These are phyloP conservation scores for Zaprionus davidi DNA, from an alignment of 1,140 invertebrate genomes.

Conservation along the genomic window DNA sequence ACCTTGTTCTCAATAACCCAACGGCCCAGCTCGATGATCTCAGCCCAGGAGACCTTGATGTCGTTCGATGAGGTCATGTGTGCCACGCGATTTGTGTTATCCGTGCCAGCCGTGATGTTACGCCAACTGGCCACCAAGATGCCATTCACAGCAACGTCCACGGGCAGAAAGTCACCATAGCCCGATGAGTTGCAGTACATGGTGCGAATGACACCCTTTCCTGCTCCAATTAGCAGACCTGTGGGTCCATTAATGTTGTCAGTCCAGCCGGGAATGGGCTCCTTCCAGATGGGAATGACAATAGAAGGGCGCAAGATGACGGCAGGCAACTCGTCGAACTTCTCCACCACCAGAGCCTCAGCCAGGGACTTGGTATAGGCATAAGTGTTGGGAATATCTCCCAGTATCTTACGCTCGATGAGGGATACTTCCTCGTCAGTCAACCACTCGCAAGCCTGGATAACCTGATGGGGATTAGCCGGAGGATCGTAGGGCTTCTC, in stretches of 20 bases:
- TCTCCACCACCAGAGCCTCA: slow-evolving; percentile 92
- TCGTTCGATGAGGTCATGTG: slow-evolving; percentile 91
- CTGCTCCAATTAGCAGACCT: slow-evolving; percentile 87
- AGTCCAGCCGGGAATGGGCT: slow-evolving; percentile 95
- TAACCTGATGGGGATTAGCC: slow-evolving; percentile 94
- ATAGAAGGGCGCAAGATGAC: slow-evolving; percentile 96
- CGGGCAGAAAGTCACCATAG: slow-evolving; percentile 89
- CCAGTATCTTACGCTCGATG: slow-evolving; percentile 88
- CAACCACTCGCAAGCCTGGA: slow-evolving; percentile 95
- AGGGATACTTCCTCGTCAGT: slow-evolving; percentile 90
- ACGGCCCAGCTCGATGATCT: slow-evolving; percentile 94
- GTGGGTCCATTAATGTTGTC: slow-evolving; percentile 96
- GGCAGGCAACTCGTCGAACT: slow-evolving; percentile 90
- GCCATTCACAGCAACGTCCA: slow-evolving; percentile 91
- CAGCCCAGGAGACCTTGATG: slow-evolving; percentile 92
- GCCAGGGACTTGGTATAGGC: slow-evolving; percentile 96
- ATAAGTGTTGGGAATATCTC: slow-evolving; percentile 94
- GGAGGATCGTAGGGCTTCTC: slow-evolving; percentile 93
- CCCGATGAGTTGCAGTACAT: slow-evolving; percentile 87
- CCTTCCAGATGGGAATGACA: slow-evolving; percentile 92
- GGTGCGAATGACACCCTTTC: slow-evolving; percentile 90
- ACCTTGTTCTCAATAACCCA: slow-evolving; percentile 89
- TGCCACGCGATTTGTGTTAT: slow-evolving; percentile 85
- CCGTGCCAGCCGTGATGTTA: slow-evolving; percentile 79
- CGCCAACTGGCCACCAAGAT: slow-evolving; percentile 90